Evolutionary conservation across 2,797 vertebrate species (phyloP).

Genomic region (Cetoscarus ocellatus): DNA sequence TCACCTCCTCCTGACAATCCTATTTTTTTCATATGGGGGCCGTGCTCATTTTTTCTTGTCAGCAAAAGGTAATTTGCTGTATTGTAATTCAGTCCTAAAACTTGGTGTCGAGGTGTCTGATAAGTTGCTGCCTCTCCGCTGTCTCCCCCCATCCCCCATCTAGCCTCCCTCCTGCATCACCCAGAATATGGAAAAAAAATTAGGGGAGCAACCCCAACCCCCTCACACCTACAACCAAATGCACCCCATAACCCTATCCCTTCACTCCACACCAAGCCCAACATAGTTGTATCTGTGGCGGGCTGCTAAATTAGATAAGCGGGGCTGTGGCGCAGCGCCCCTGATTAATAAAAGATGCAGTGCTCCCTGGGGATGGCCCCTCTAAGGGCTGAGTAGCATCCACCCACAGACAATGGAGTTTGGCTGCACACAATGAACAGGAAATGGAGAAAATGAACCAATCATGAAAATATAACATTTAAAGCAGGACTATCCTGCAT

Average conservation of each 20-base stretch:
- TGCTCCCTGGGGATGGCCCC: conserved; percentile 83
- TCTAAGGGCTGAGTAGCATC: conserved; percentile 75
- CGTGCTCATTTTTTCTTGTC: conserved; percentile 89
- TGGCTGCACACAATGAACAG: conserved; percentile 84
- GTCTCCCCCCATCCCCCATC: conserved; percentile 15
- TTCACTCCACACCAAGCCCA: conserved; percentile 71
- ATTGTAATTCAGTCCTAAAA: conserved; percentile 89
- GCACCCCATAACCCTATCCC: conserved; percentile 67
- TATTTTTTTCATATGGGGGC: conserved; percentile 78
- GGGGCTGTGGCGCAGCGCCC: conserved; percentile 81
- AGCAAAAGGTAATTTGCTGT: conserved; percentile 89
- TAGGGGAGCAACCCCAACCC: conserved; percentile 53
- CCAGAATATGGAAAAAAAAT: conserved; percentile 69
- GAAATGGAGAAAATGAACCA: conserved; percentile 84
- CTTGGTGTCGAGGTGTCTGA: conserved; percentile 84
- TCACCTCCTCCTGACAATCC: conserved; percentile 87
- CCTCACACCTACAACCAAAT: conserved; percentile 58
- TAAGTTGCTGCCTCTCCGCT: conserved; percentile 74
- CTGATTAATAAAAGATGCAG: conserved; percentile 92
- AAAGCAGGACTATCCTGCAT: conserved; percentile 72
- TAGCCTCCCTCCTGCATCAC: conserved; percentile 40
- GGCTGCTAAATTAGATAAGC: conserved; percentile 91
- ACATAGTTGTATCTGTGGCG: conserved; percentile 81
- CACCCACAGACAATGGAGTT: conserved; percentile 82
- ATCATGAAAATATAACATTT: conserved; percentile 86